These are phyloP conservation scores for Xylocopa sonorina DNA, from an alignment of 1,140 invertebrate species.

Conservation along the genomic window DNA sequence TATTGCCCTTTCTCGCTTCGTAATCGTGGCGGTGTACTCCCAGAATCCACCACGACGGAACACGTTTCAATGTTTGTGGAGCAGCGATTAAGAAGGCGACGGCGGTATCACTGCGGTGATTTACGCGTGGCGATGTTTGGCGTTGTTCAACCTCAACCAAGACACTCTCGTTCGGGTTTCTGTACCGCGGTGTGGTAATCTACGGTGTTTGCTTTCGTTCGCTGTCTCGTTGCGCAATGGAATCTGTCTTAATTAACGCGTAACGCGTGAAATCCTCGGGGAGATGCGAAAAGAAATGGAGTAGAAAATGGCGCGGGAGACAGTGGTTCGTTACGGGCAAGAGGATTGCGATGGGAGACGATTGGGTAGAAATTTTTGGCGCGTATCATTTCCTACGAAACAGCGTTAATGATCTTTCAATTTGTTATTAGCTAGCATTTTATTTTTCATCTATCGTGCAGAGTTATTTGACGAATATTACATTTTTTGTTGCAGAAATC, in stretches of 20 bases:
- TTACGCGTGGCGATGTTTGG: slow-evolving; percentile 13
- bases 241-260: background rate
- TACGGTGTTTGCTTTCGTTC: slow-evolving; percentile 5
- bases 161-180: background rate
- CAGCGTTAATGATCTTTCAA: too few species aligned
- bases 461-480: too few species aligned
- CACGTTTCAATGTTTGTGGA: slow-evolving; percentile 31
- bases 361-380: too few species aligned
- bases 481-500: too few species aligned
- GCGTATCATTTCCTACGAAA: too few species aligned
- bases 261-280: background rate
- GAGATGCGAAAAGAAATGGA: too few species aligned
- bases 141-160: background rate
- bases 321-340: too few species aligned
- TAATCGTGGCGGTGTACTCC: background rate
- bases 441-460: too few species aligned
- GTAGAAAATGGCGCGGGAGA: too few species aligned
- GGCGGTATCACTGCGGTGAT: slow-evolving; percentile 42
- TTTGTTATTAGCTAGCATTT: too few species aligned
- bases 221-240: slow-evolving; percentile 7
- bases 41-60: slow-evolving; percentile 15
- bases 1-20: slow-evolving; percentile 33
- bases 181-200: slow-evolving; percentile 2
- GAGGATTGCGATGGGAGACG: too few species aligned
- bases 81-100: slow-evolving; percentile 32